These are phyloP conservation scores for Microplitis mediator DNA, from an alignment of 1,140 invertebrate genomes.

Conservation along the genomic window DNA sequence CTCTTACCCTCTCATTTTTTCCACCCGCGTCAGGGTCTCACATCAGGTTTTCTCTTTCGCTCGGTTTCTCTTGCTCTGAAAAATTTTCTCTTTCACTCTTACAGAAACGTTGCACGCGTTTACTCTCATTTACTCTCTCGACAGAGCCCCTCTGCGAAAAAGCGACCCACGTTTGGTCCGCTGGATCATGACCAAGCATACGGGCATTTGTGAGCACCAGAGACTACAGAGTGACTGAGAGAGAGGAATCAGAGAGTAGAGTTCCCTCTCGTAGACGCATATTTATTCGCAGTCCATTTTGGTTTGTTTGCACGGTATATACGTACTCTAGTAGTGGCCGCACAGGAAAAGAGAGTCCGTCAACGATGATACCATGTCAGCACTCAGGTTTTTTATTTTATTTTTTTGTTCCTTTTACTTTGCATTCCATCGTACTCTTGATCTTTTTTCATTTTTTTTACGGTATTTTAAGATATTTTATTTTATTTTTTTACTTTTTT, in stretches of 20 bases:
- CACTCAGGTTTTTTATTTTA: constrained; percentile 27
- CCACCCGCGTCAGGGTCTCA: constrained; percentile 30
- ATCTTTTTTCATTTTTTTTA: neutral
- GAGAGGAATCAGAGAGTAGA: neutral
- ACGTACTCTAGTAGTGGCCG: neutral
- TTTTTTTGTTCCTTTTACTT: constrained; percentile 40
- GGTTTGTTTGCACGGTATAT: constrained; percentile 58
- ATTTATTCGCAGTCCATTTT: constrained; percentile 64
- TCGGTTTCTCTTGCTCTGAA: constrained; percentile 21
- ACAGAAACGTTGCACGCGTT: constrained; percentile 4
- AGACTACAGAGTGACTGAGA: too few species aligned
- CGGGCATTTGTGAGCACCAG: constrained; percentile 44
- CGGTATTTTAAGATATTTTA: neutral
- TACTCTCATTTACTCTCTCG: constrained; percentile 10
- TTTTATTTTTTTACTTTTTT: neutral
- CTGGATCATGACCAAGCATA: constrained; percentile 63
- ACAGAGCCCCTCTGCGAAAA: constrained; percentile 24
- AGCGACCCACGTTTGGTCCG: constrained; percentile 27
- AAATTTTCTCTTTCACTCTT: constrained; percentile 20
- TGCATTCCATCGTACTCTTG: constrained; percentile 46
- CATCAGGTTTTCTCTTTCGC: constrained; percentile 9
- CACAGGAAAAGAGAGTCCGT: constrained; percentile 9
- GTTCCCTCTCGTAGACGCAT: constrained; percentile 55
- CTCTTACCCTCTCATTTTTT: constrained; percentile 34
- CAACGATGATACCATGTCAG: constrained; percentile 21